These are phyloP conservation scores for Ridgeia piscesae DNA, from an alignment of 1,140 invertebrate genomes.

Conservation along the genomic window DNA sequence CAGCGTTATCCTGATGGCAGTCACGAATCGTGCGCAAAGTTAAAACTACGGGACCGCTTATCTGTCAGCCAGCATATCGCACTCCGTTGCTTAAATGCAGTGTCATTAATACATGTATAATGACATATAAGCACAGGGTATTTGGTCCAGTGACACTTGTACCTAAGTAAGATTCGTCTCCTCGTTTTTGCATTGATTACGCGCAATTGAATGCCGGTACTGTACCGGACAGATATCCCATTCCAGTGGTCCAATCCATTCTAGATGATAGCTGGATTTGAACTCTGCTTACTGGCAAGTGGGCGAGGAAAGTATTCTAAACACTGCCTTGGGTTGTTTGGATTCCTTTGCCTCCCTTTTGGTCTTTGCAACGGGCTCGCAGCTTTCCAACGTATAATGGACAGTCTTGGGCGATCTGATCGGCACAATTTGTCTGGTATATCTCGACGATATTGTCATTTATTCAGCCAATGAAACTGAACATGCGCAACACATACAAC, in stretches of 20 bases:
- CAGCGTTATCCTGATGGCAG: too few relatives aligned
- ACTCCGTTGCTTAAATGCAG: background rate
- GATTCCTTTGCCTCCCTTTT: constrained; percentile 16
- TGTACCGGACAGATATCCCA: constrained; percentile 33
- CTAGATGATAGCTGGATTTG: constrained; percentile 18
- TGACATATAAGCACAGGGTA: background rate
- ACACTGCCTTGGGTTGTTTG: constrained; percentile 24
- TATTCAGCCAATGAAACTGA: constrained; percentile 44
- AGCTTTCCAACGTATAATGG: constrained; percentile 19
- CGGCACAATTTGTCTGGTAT: constrained; percentile 6
- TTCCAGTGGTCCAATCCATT: constrained; percentile 45
- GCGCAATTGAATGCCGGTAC: constrained; percentile 40
- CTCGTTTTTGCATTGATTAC: constrained; percentile 43
- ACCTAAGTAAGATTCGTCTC: constrained; percentile 37
- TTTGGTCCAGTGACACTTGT: constrained; percentile 43
- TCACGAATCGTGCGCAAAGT: too few relatives aligned
- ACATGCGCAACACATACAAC: constrained; percentile 51
- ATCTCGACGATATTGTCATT: constrained; percentile 24
- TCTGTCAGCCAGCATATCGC: background rate
- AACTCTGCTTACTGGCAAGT: constrained; percentile 13
- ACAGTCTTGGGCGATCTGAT: constrained; percentile 9
- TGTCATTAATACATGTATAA: background rate
- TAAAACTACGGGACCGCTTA: background rate
- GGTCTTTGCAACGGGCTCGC: constrained; percentile 18
- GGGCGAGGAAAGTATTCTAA: background rate